Percentiles rank a stretch among this genome's conserved stretches.
phyloP scores from a whole-genome alignment of 37 sponge, comb jelly and placozoan species.

The Diacarnus erythraeanus region DNA sequence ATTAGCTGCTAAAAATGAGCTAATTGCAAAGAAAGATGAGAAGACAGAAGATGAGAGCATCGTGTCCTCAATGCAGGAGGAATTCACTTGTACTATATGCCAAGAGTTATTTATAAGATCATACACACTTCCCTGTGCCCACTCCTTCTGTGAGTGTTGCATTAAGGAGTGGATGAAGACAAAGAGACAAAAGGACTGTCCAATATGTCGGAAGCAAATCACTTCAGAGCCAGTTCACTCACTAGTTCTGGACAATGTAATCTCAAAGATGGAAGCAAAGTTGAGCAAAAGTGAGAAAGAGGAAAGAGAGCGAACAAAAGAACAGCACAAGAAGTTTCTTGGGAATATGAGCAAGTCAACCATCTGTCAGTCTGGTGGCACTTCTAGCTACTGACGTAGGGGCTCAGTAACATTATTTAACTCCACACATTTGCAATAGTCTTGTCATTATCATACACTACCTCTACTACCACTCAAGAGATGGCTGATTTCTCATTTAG shows the following conservation, averaged over 20 bases:
- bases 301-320: slow-evolving; percentile 13
- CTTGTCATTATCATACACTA: too few species aligned
- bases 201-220: slow-evolving; percentile 44
- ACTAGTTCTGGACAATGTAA: slow-evolving; percentile 57
- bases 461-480: too few species aligned
- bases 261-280: slow-evolving; percentile 44
- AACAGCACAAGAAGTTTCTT: slow-evolving; percentile 1
- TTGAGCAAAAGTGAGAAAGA: slow-evolving; percentile 10
- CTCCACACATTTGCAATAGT: too few species aligned
- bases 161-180: slow-evolving; percentile 55
- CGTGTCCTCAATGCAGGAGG: slow-evolving; percentile 53
- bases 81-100: slow-evolving; percentile 65
- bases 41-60: slow-evolving; percentile 1
- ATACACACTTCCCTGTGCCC: slow-evolving; percentile 46
- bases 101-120: slow-evolving; percentile 56
- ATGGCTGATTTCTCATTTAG: too few species aligned
- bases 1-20: slow-evolving; percentile 27
- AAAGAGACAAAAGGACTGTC: slow-evolving; percentile 31
- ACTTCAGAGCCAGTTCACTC: slow-evolving; percentile 39
- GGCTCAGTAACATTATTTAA: too few species aligned
- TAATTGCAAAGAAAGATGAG: slow-evolving; percentile 13
- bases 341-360: not conserved
- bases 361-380: too few species aligned
- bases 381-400: too few species aligned
- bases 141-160: slow-evolving; percentile 63